These are phyloP conservation scores for Catharus bicknelli DNA, from an alignment of 2,113 vertebrate genomes.

Conservation along the genomic window DNA sequence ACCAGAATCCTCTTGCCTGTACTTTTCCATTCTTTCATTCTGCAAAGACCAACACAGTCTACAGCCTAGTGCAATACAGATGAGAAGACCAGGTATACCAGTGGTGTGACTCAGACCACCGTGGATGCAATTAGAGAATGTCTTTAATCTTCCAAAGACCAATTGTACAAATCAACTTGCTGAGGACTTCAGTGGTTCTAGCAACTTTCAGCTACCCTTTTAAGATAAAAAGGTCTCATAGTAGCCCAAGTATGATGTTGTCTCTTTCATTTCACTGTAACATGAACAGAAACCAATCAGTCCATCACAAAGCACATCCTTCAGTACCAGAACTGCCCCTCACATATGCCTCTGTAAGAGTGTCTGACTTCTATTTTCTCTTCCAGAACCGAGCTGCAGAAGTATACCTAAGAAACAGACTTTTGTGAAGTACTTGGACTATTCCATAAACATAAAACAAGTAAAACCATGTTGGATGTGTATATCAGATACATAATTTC, in stretches of 20 bases:
- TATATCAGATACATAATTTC: not conserved
- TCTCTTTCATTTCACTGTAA: not conserved
- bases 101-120: not conserved
- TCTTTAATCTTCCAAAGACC: not conserved
- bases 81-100: not conserved
- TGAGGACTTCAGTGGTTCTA: fast-evolving
- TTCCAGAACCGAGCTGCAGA: not conserved
- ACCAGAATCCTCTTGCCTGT: not conserved
- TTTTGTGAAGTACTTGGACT: not conserved
- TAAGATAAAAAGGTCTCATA: not conserved
- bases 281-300: not conserved
- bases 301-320: not conserved
- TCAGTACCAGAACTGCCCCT: not conserved
- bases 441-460: not conserved
- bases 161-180: not conserved
- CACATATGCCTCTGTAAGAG: not conserved
- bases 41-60: not conserved
- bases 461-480: not conserved
- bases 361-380: not conserved
- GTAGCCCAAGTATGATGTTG: not conserved
- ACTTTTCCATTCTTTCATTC: not conserved
- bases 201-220: not conserved
- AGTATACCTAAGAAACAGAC: not conserved
- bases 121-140: not conserved
- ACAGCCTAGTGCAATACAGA: fast-evolving